Conservation (phyloP, 2,797 vertebrate species). For the Gastrophryne carolinensis region DNA sequence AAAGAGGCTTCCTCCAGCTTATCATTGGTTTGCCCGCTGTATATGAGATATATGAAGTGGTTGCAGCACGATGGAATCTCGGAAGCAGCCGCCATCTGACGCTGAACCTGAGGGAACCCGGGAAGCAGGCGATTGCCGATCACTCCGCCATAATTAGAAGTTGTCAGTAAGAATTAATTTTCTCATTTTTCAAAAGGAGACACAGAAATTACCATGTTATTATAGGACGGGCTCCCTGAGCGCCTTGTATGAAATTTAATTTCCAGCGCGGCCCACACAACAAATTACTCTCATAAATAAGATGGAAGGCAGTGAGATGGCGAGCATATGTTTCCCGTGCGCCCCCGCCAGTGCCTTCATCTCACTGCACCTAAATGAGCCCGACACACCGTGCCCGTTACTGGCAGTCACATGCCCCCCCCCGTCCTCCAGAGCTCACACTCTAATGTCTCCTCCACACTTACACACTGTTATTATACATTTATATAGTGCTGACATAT, state of each 20-base stretch:
- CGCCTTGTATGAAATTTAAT: conserved; percentile 99
- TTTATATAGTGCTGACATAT: too few relatives aligned
- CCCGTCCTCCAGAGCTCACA: too few relatives aligned
- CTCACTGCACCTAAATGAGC: conserved; percentile 99
- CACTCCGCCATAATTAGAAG: conserved; percentile 99
- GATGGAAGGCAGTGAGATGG: conserved; percentile 98
- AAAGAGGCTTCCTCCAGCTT: too few relatives aligned
- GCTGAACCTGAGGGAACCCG: conserved; percentile 87
- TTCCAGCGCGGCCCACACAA: conserved; percentile 99
- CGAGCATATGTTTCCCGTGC: conserved; percentile 99
- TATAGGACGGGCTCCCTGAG: conserved; percentile 99
- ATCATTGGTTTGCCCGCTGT: too few relatives aligned
- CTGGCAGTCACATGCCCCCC: too few relatives aligned
- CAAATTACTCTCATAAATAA: conserved; percentile 99
- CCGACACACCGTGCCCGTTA: conserved; percentile 96
- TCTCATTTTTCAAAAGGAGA: conserved; percentile 99
- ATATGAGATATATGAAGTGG: too few relatives aligned
- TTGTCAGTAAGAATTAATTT: conserved; percentile 99
- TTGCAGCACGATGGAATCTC: too few relatives aligned
- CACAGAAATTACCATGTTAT: conserved; percentile 99
- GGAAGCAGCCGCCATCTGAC: conserved; percentile 80
- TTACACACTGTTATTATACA: too few relatives aligned
- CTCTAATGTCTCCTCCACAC: too few relatives aligned
- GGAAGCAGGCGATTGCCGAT: conserved; percentile 76
- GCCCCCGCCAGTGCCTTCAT: conserved; percentile 99